Conservation (phyloP, 1,140 invertebrate species). For the Lamellibrachia luymesi region DNA sequence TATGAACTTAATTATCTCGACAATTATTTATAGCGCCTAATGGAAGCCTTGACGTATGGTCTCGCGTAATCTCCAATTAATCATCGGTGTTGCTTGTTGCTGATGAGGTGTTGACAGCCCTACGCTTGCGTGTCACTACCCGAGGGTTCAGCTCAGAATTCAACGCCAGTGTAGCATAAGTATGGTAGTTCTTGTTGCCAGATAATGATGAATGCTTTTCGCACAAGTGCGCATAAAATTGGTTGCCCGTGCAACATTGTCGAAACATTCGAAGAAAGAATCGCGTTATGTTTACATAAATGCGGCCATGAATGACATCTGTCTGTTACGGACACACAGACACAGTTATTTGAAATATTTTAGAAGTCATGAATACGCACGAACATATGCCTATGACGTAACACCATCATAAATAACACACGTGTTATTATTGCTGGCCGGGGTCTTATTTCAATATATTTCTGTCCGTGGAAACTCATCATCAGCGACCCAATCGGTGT, state of each 20-base stretch:
- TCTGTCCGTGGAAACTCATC: neutral
- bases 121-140: neutral
- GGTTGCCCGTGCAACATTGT: neutral
- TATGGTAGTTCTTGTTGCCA: neutral
- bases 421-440: neutral
- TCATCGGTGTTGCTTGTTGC: neutral
- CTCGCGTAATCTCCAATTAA: neutral
- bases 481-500: neutral
- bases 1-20: neutral
- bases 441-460: neutral
- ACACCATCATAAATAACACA: neutral
- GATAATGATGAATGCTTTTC: neutral
- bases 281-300: neutral
- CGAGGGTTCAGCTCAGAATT: neutral
- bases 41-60: neutral
- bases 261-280: neutral
- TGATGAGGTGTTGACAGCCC: neutral
- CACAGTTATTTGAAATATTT: neutral
- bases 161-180: neutral
- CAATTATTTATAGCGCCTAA: neutral
- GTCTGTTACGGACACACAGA: neutral
- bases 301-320: neutral
- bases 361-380: neutral
- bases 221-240: neutral
- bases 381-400: neutral